A percentile compares a stretch with the other conserved stretches of the same genome.
Conservation (phyloP, 1,140 invertebrate species). For the Papilio polytes region DNA sequence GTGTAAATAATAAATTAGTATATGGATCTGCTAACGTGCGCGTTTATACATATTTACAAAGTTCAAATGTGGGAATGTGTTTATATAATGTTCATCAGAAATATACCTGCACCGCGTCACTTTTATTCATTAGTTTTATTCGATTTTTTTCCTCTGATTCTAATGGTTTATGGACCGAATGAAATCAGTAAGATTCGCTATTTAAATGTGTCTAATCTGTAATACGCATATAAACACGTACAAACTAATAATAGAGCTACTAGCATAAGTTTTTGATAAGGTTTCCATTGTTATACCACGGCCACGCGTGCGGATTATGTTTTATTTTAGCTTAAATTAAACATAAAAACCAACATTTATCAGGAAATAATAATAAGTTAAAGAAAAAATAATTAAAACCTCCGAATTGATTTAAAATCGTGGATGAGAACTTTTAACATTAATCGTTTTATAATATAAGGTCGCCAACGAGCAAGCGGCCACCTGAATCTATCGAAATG, state of each 20-base stretch:
- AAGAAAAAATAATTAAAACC: not conserved
- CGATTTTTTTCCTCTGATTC: not conserved
- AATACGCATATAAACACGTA: constrained; percentile 8
- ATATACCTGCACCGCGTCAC: no score
- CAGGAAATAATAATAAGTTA: not conserved
- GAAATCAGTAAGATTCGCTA: not conserved
- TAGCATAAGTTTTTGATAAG: constrained; percentile 22
- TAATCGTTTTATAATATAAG: no score
- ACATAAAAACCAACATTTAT: not conserved
- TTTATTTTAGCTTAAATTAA: constrained; percentile 10
- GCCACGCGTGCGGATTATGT: not conserved
- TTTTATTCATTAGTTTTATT: not conserved
- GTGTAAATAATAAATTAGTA: no score
- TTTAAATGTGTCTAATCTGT: constrained; percentile 19
- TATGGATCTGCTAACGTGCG: no score
- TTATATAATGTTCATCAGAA: not conserved
- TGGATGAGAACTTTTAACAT: no score
- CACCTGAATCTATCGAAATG: no score
- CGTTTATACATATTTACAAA: no score
- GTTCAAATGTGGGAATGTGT: not conserved
- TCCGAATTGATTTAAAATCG: no score
- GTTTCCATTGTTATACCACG: constrained; percentile 31
- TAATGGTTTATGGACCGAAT: not conserved
- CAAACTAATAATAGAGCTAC: constrained; percentile 28
- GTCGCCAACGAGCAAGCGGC: no score